Evolutionary conservation across 2,797 vertebrate species (phyloP).

Genomic region (Gambusia yucatana): DNA sequence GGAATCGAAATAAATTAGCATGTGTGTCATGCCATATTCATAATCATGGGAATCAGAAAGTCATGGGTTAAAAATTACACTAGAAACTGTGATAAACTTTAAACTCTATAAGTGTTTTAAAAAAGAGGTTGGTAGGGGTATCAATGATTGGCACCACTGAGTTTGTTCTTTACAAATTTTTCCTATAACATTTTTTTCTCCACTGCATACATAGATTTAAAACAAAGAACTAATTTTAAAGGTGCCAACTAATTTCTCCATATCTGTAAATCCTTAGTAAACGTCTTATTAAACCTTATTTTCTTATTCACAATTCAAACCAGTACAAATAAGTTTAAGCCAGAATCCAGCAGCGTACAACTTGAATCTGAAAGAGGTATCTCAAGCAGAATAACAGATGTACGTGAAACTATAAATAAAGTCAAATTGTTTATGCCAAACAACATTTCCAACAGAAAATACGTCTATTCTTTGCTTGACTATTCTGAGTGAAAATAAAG

Average conservation of each 20-base stretch:
- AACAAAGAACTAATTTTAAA: not conserved
- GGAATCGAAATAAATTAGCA: not conserved
- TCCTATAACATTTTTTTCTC: not conserved
- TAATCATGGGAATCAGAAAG: not conserved
- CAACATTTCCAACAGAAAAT: constrained; percentile 18
- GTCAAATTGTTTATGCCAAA: constrained; percentile 1
- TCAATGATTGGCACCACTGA: not conserved
- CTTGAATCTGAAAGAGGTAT: constrained; percentile 7
- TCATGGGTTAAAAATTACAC: not conserved
- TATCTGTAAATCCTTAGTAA: not conserved
- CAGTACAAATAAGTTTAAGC: not conserved
- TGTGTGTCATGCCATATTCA: not conserved
- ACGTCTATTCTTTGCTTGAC: constrained; percentile 12
- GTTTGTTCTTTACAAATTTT: not conserved
- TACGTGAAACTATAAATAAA: constrained; percentile 24
- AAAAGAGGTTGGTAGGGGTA: not conserved
- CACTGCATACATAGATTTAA: not conserved
- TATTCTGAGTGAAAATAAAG: constrained; percentile 28
- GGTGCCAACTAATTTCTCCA: not conserved
- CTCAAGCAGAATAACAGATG: not conserved
- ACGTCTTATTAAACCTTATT: not conserved
- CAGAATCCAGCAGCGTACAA: constrained; percentile 20
- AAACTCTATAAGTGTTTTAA: not conserved
- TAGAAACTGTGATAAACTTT: not conserved
- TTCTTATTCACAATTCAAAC: not conserved